These are phyloP conservation scores for Mesocentrotus franciscanus DNA, from an alignment of 53 echinoderm and acorn worm genomes.

Conservation along the genomic window DNA sequence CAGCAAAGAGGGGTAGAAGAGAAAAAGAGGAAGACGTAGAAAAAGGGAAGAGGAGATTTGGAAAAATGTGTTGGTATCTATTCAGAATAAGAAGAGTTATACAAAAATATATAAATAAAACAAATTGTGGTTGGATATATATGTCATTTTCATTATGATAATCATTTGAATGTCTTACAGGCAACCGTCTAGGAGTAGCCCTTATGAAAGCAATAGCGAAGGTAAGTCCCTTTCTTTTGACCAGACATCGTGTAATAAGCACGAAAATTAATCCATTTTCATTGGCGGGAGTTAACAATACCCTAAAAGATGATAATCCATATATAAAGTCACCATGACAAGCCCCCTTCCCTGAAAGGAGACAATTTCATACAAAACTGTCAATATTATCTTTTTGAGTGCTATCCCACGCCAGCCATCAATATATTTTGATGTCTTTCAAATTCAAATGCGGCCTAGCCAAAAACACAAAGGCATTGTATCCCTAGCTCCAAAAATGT, in stretches of 20 bases:
- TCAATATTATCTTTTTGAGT: too few relatives aligned
- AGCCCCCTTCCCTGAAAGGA: too few relatives aligned
- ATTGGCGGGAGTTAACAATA: too few relatives aligned
- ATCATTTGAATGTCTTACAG: neutral
- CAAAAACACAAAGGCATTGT: too few relatives aligned
- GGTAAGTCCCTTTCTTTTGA: neutral
- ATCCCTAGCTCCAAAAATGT: too few relatives aligned
- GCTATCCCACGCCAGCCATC: too few relatives aligned
- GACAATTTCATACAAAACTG: too few relatives aligned
- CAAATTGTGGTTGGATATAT: neutral
- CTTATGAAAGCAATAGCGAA: conserved; percentile 27
- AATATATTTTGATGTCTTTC: too few relatives aligned
- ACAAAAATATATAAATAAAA: neutral
- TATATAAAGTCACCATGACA: too few relatives aligned
- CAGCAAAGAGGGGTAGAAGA: neutral
- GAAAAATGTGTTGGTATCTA: neutral
- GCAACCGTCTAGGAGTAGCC: neutral
- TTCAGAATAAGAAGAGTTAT: neutral
- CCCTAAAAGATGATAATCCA: too few relatives aligned
- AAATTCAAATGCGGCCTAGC: too few relatives aligned
- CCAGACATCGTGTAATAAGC: neutral
- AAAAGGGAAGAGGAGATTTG: neutral
- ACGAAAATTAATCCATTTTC: too few relatives aligned
- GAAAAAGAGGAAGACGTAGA: neutral
- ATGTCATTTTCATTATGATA: neutral